Evolutionary conservation across 2,888 invertebrate genomes (phyloP), one percentile per base, ranked within the genome.

Genomic region (Odontomyia ornata): DNA sequence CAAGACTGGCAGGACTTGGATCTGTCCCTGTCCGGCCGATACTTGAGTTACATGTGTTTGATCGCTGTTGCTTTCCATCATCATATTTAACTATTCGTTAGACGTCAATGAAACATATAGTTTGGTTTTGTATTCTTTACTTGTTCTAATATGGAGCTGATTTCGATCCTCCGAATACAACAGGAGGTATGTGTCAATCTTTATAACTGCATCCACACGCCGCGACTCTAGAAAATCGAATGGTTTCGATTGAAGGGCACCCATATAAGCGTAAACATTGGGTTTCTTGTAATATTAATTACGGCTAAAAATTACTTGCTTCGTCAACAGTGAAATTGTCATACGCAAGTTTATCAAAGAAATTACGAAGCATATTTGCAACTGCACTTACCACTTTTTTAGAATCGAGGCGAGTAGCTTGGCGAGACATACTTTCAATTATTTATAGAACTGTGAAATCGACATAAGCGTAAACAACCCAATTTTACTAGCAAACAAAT

Each of bases 161-260:
- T 4, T 18, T 52, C 52, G 13, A 36, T 36, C 9, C 3, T 36
- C 36, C 43, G 43, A 7, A 43, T 13, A 52, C 4, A 52, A 4
- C 18, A 52, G 52, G 57, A 65, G 69, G 65, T 43, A 60, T 36
- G 56, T 57, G 18, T 18, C 27, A 36, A 13, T 21, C 15, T 57
- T 36, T 80, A 80, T 36, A 72, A 79, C 80, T 79, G 80, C 80
- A 79, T 80, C 80, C 79, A 79, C 78, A 79, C 78, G 75, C 76
- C 76, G 81, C 80, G 81, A 84, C 83, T 86, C 86, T 86, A 86
- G 81, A 86, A 86, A 86, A 86, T 84, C 84, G 85, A 86, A 86
- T 83, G 83, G 84, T 83, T 82, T 83, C 85, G 83, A 82, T 83
- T 84, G 73, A 73, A 60, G 60, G 57, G 57, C 23, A 60, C 73